A percentile compares a stretch with the other conserved stretches of the same genome.
phyloP scores from a whole-genome alignment of 2,113 vertebrate species.

The Thunnus thynnus region DNA sequence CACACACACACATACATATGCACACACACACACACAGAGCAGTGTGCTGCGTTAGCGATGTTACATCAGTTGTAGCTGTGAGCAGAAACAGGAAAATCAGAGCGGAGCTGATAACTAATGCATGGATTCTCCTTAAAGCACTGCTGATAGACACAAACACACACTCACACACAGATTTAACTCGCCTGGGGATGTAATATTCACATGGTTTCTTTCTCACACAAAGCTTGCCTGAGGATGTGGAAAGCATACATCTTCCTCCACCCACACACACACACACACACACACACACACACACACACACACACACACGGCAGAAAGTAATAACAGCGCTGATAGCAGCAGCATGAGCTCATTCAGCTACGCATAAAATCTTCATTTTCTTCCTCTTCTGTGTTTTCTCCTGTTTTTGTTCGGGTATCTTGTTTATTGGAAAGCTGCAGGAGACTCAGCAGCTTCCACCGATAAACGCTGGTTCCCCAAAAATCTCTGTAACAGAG shows the following conservation, averaged over 20 bases:
- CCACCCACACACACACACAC: conserved; percentile 2
- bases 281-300: not conserved
- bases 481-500: too few species aligned
- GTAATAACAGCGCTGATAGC: too few species aligned
- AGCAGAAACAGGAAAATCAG: conserved; percentile 48
- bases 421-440: too few species aligned
- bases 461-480: too few species aligned
- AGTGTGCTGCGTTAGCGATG: conserved; percentile 38
- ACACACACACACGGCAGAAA: conserved; percentile 4
- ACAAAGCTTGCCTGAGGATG: conserved; percentile 11
- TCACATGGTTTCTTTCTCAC: conserved; percentile 29
- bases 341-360: too few species aligned
- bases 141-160: conserved; percentile 32
- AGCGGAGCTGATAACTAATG: conserved; percentile 57
- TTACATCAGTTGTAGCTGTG: conserved; percentile 48
- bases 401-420: too few species aligned
- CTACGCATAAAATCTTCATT: too few species aligned
- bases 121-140: conserved; percentile 50
- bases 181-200: conserved; percentile 9
- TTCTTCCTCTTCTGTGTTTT: too few species aligned
- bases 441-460: too few species aligned
- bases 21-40: not conserved
- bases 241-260: not conserved
- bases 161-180: not conserved
- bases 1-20: too few species aligned